Base-by-base conservation (phyloP, 2,888 invertebrate species). In the Zaprionus obscuricornis region DNA sequence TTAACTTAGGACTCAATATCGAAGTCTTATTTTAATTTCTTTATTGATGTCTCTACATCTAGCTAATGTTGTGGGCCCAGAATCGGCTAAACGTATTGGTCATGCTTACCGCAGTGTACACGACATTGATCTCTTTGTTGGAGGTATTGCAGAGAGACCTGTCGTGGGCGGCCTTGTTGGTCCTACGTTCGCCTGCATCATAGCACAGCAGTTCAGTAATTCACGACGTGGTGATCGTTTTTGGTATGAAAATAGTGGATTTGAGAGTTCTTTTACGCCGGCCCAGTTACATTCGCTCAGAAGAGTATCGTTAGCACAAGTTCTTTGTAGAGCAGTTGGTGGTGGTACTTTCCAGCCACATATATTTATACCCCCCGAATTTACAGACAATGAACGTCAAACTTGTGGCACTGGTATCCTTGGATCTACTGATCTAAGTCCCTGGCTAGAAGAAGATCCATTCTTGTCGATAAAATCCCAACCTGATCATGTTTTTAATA, bases 101-200 rank as follows among this genome's bases (percentile, higher is more conserved):
- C 89, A 91, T 54, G 90, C 93, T 43, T 94, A 94, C 74, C 92
- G 93, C 18, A 92, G 94, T 63, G 93, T 96, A 0, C 94, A 96
- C 54, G 97, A 97, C 85, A 93, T 97, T 55, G 97, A 97, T 87
- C 90, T 97, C 1, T 97, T 96, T 86, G 93, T 96, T 0, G 97
- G 94, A 5, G 96, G 82, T 7, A 92, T 97, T 86, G 94, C 96
- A 0, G 97, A 97, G 84, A 92, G 94, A 26, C 95, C 96, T 0
- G 94, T 97, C 0, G 91, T 93, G 0, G 89, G 89, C 1, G 96
- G 95, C 0, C 90, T 96, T 1, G 95, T 97, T 0, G 97, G 97
- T 0, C 96, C 96, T 0, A 96, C 96, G 0, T 96, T 97, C 77
- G 96, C 96, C 18, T 97, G 97, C 86, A 95, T 97, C 50, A 94